Percentiles rank a stretch among this genome's conserved stretches.
These are phyloP conservation scores for Lordiphosa clarofinis DNA, from an alignment of 1,140 invertebrate genomes.

Conservation along the genomic window DNA sequence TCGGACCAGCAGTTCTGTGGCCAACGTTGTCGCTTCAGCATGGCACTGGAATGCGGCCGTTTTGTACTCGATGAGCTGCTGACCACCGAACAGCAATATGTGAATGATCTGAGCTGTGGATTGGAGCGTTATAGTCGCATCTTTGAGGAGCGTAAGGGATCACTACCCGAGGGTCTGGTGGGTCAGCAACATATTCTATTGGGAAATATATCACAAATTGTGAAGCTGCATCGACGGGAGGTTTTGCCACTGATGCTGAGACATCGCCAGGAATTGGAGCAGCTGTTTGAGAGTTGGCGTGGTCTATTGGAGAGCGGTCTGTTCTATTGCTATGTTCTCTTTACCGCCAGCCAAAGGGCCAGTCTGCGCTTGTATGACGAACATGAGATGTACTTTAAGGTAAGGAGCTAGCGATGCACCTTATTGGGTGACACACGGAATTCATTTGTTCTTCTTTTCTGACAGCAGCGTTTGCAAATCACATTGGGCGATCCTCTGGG, in stretches of 20 bases:
- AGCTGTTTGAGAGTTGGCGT: conserved; percentile 23
- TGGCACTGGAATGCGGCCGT: conserved; percentile 15
- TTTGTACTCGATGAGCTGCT: conserved; percentile 27
- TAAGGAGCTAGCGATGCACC: too few relatives aligned
- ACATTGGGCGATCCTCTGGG: conserved; percentile 26
- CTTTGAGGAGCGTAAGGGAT: conserved; percentile 1
- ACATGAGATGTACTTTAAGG: conserved; percentile 30
- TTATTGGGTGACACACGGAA: too few relatives aligned
- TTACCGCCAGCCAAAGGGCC: conserved; percentile 16
- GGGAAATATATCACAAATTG: conserved; percentile 24
- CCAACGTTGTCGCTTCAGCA: conserved; percentile 4
- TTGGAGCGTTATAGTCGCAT: conserved; percentile 17
- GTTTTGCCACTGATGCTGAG: conserved; percentile 29
- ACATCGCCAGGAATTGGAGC: conserved; percentile 20
- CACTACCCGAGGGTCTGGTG: conserved; percentile 12
- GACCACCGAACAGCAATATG: conserved; percentile 33
- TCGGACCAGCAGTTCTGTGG: conserved; percentile 12
- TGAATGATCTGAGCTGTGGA: conserved; percentile 20
- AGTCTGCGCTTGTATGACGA: conserved; percentile 15
- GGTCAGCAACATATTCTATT: conserved; percentile 20
- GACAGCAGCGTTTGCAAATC: conserved; percentile 28
- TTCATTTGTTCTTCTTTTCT: background rate
- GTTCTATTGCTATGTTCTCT: conserved; percentile 38
- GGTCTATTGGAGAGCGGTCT: conserved; percentile 14
- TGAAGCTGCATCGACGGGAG: conserved; percentile 12